Evolutionary conservation across 1,140 invertebrate species (phyloP).

Genomic region (Dendroctonus ponderosae): DNA sequence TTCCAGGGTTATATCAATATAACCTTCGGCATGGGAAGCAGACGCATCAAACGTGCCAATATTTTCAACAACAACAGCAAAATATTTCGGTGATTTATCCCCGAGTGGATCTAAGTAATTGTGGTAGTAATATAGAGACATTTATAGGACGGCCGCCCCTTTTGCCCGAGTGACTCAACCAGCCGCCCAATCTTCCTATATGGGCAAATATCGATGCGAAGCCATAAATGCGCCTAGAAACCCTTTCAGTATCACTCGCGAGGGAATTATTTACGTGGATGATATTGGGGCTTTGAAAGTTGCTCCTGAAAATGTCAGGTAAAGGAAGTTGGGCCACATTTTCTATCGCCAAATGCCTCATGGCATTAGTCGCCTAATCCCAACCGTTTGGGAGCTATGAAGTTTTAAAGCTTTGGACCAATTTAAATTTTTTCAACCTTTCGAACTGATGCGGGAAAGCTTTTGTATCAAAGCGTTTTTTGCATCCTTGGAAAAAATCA

Average conservation of each 20-base stretch:
- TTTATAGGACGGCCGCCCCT: constrained; percentile 48
- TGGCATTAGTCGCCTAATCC: too few relatives aligned
- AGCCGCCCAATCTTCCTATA: constrained; percentile 38
- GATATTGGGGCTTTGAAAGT: constrained; percentile 46
- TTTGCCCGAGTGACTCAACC: constrained; percentile 52
- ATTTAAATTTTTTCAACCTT: too few relatives aligned
- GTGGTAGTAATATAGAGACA: neutral
- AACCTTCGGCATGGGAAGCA: neutral
- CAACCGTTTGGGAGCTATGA: too few relatives aligned
- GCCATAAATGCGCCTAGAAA: constrained; percentile 1
- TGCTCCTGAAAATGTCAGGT: constrained; percentile 33
- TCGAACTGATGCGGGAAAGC: too few relatives aligned
- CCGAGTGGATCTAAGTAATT: neutral
- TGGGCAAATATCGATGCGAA: constrained; percentile 36
- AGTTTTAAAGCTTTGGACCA: too few relatives aligned
- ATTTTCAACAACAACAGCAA: constrained; percentile 11
- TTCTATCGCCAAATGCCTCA: too few relatives aligned
- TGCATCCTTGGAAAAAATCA: neutral
- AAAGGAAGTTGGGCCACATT: neutral
- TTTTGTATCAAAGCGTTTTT: too few relatives aligned
- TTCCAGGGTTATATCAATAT: constrained; percentile 10
- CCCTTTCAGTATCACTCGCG: constrained; percentile 56
- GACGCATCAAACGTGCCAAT: constrained; percentile 1
- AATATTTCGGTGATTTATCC: constrained; percentile 10
- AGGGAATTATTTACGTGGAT: constrained; percentile 60